Evolutionary conservation across 1,140 invertebrate genomes (phyloP).

Genomic region (Centruroides vittatus): DNA sequence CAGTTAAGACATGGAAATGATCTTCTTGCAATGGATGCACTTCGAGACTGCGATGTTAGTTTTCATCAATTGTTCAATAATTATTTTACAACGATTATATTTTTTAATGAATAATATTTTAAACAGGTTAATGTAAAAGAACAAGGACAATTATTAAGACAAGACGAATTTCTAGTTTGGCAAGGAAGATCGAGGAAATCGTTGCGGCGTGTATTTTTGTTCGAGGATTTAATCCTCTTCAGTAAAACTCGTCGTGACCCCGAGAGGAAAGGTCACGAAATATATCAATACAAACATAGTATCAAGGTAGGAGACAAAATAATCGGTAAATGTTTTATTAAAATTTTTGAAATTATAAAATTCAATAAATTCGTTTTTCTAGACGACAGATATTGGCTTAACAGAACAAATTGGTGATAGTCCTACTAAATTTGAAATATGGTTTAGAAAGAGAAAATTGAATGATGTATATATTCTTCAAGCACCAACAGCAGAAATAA

Average conservation of each 20-base stretch:
- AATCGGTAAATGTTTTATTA: too few species aligned
- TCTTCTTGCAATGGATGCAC: conserved; percentile 16
- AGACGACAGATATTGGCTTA: conserved; percentile 16
- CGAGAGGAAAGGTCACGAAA: conserved; percentile 14
- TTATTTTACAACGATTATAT: not conserved
- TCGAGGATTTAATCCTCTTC: conserved; percentile 16
- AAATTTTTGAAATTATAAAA: too few species aligned
- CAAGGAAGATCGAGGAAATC: conserved; percentile 13
- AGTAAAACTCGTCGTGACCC: conserved; percentile 16
- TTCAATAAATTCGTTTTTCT: not conserved
- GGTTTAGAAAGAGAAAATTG: conserved; percentile 16
- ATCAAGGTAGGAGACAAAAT: conserved; percentile 5
- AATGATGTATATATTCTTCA: conserved; percentile 15
- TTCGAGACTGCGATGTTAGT: conserved; percentile 17
- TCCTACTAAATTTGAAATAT: conserved; percentile 18
- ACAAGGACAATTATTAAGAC: conserved; percentile 13
- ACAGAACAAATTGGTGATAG: conserved; percentile 17
- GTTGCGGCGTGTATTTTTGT: conserved; percentile 14
- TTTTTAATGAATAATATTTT: not conserved
- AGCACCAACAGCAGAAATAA: conserved; percentile 13
- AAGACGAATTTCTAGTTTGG: conserved; percentile 17
- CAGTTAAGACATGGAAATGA: conserved; percentile 17
- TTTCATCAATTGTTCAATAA: not conserved
- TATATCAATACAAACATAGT: conserved; percentile 17
- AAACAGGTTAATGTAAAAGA: conserved; percentile 17